phyloP scores from a whole-genome alignment of 2,888 invertebrate species.

The Podotricha telesiphe region DNA sequence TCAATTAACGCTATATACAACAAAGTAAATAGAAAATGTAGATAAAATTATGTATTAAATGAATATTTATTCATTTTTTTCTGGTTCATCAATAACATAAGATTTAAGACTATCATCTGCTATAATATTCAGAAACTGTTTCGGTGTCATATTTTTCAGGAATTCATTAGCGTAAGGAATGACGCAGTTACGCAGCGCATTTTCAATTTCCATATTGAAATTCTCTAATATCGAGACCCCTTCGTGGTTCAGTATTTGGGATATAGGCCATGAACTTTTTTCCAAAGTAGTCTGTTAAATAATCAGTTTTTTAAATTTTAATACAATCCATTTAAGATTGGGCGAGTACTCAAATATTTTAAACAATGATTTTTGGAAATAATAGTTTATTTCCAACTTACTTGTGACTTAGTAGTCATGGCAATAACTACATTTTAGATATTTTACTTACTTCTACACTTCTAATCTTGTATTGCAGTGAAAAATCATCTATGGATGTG shows the following conservation, averaged over 20 bases:
- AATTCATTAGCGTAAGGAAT: conserved; percentile 36
- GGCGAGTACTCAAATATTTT: not conserved
- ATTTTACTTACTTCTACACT: conserved; percentile 44
- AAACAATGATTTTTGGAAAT: not conserved
- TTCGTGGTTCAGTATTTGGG: conserved; percentile 53
- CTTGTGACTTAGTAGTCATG: not conserved
- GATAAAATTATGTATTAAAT: not conserved
- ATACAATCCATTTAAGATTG: not conserved
- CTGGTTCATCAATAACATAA: conserved; percentile 24
- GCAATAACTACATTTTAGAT: not conserved
- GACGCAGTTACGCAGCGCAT: conserved; percentile 41
- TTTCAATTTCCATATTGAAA: conserved; percentile 50
- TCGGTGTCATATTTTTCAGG: conserved; percentile 37
- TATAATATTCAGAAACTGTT: conserved; percentile 44
- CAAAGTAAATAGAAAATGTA: not conserved
- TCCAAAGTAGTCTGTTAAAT: conserved; percentile 53
- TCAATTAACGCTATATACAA: too few species aligned
- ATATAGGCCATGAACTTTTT: conserved; percentile 57
- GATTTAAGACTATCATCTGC: conserved; percentile 34
- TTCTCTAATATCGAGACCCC: conserved; percentile 52
- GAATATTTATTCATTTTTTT: conserved; percentile 12
- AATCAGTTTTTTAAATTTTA: too few species aligned
- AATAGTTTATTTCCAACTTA: too few species aligned
- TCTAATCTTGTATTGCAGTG: conserved; percentile 41
- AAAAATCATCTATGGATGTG: conserved; percentile 45